Evolutionary conservation across 2,888 invertebrate species (phyloP).

Genomic region (Hoplodrina ambigua): DNA sequence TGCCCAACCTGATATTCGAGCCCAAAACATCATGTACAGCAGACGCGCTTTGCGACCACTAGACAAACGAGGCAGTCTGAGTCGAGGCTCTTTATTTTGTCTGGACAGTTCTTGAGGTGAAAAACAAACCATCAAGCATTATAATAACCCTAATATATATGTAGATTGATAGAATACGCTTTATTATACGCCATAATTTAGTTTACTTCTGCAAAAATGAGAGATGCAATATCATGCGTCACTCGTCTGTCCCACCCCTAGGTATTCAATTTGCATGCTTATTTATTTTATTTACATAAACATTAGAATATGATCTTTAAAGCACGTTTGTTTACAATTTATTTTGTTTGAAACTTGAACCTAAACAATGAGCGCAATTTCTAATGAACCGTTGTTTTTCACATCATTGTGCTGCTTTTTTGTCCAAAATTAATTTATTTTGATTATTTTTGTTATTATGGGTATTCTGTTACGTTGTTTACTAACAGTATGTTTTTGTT

Average conservation of each 20-base stretch:
- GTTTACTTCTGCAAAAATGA: too few species aligned
- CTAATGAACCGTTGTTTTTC: not conserved
- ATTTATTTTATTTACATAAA: slow-evolving; percentile 5
- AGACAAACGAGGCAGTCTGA: too few species aligned
- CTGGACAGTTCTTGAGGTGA: too few species aligned
- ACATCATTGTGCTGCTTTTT: not conserved
- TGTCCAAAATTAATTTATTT: not conserved
- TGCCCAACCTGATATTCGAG: too few species aligned
- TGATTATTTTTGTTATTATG: not conserved
- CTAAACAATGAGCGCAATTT: slow-evolving; percentile 4
- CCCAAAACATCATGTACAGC: too few species aligned
- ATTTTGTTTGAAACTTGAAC: slow-evolving; percentile 7
- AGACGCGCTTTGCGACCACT: too few species aligned
- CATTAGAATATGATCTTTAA: slow-evolving; percentile 4
- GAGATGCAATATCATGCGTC: not conserved
- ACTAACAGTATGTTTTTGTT: not conserved
- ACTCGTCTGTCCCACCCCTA: not conserved
- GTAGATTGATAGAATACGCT: too few species aligned
- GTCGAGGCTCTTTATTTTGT: too few species aligned
- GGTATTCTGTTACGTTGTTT: not conserved
- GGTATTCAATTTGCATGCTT: not conserved
- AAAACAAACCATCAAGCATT: too few species aligned
- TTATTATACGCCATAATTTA: too few species aligned
- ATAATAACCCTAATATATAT: too few species aligned
- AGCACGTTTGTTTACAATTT: not conserved